These are phyloP conservation scores for Solea senegalensis DNA, from an alignment of 2,113 vertebrate species.

Conservation along the genomic window DNA sequence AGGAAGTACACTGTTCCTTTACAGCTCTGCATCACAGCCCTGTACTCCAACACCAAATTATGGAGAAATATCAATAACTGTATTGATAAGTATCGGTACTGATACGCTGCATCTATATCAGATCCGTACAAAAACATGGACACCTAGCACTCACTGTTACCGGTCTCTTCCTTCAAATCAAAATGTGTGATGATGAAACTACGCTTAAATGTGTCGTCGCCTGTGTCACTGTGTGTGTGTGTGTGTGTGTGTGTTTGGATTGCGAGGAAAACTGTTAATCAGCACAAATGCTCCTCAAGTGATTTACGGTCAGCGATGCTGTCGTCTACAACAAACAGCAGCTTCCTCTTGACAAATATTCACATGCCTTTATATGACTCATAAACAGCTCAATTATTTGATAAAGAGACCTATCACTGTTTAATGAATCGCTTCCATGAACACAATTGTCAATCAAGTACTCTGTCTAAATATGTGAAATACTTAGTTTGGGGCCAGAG, in stretches of 20 bases:
- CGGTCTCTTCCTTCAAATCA: conserved; percentile 24
- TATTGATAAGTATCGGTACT: no score
- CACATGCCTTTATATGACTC: conserved; percentile 10
- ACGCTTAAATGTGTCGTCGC: neutral
- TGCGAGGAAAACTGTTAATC: conserved; percentile 5
- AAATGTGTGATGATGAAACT: conserved; percentile 16
- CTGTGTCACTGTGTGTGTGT: neutral
- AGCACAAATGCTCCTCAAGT: conserved; percentile 9
- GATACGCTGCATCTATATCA: no score
- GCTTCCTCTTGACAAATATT: conserved; percentile 22
- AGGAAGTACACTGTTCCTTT: no score
- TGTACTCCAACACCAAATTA: no score
- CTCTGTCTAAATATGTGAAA: conserved; percentile 55
- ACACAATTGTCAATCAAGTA: conserved; percentile 58
- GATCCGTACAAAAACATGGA: conserved; percentile 1
- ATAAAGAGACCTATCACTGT: conserved; percentile 13
- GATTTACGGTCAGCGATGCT: conserved; percentile 5
- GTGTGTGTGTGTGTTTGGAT: conserved; percentile 10
- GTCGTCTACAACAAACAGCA: conserved; percentile 27
- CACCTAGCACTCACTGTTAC: conserved; percentile 52
- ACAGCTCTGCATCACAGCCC: no score
- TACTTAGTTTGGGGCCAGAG: conserved; percentile 66
- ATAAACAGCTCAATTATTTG: conserved; percentile 22
- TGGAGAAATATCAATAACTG: no score
- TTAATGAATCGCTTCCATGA: conserved; percentile 47